A percentile compares a stretch with the other conserved stretches of the same genome.
These are phyloP conservation scores for Cephalotes varians DNA, from an alignment of 2,888 invertebrate species.

Conservation along the genomic window DNA sequence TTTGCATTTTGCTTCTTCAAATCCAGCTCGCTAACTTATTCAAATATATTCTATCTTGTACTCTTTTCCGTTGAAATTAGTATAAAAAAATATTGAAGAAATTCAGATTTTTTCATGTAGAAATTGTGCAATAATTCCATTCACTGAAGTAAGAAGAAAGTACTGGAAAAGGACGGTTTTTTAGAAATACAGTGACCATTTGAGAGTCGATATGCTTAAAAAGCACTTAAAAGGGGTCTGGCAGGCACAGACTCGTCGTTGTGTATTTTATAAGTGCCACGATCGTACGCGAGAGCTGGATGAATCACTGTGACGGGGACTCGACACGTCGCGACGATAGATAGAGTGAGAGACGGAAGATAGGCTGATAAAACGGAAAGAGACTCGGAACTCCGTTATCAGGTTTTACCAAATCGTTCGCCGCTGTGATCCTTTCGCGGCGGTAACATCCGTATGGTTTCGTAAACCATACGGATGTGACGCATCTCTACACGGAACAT, in stretches of 20 bases:
- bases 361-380: conserved; percentile 27
- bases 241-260: conserved; percentile 29
- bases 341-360: background rate
- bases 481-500: conserved; percentile 19
- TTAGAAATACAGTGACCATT: conserved; percentile 4
- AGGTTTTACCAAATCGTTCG: conserved; percentile 25
- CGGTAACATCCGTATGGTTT: conserved; percentile 31
- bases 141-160: background rate
- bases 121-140: background rate
- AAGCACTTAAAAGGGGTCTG: conserved; percentile 23
- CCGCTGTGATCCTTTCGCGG: conserved; percentile 12
- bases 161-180: background rate
- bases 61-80: background rate
- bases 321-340: conserved; percentile 6
- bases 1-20: background rate
- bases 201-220: background rate
- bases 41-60: background rate
- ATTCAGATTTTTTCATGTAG: background rate
- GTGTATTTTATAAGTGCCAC: conserved; percentile 47
- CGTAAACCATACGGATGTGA: conserved; percentile 39
- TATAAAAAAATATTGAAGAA: background rate
- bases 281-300: conserved; percentile 23
- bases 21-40: background rate
- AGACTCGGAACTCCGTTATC: conserved; percentile 26
- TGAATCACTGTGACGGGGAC: conserved; percentile 49